These are phyloP conservation scores for Leptinotarsa lineolata DNA, from an alignment of 1,140 invertebrate species.

Conservation along the genomic window DNA sequence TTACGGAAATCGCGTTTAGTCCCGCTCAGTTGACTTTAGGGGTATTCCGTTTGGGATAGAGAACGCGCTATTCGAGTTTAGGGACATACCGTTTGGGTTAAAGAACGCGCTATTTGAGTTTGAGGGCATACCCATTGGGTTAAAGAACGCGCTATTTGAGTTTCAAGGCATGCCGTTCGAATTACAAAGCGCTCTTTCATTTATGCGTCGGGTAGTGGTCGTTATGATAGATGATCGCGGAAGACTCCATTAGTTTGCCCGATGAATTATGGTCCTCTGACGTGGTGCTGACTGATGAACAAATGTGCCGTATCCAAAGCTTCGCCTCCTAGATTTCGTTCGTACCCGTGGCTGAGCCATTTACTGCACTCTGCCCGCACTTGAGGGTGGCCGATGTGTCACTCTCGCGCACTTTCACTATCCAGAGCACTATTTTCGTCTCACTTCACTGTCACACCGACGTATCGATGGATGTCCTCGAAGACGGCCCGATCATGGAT, in stretches of 20 bases:
- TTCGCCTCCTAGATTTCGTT: constrained; percentile 39
- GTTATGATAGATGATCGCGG: constrained; percentile 34
- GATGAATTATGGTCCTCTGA: constrained; percentile 35
- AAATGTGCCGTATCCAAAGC: constrained; percentile 30
- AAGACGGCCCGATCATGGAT: constrained; percentile 45
- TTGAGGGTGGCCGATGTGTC: constrained; percentile 55
- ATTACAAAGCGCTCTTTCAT: background rate
- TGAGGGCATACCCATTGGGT: background rate
- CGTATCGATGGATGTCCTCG: constrained; percentile 38
- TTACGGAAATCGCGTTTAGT: too few relatives aligned
- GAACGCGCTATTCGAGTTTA: too few relatives aligned
- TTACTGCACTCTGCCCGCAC: constrained; percentile 64
- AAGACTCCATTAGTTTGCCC: constrained; percentile 32
- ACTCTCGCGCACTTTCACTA: constrained; percentile 50
- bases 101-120: too few relatives aligned
- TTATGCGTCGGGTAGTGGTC: constrained; percentile 21
- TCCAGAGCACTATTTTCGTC: constrained; percentile 39
- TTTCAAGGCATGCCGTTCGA: too few relatives aligned
- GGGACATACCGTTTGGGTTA: too few relatives aligned
- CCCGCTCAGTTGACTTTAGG: too few relatives aligned
- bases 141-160: background rate
- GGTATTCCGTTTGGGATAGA: too few relatives aligned
- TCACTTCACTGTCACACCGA: constrained; percentile 49
- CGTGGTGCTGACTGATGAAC: background rate
- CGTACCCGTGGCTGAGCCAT: constrained; percentile 71